Evolutionary conservation across 92 coral and sea anemone genomes (phyloP), one percentile per base, ranked within the genome.

Genomic region (Muricea muricata): DNA sequence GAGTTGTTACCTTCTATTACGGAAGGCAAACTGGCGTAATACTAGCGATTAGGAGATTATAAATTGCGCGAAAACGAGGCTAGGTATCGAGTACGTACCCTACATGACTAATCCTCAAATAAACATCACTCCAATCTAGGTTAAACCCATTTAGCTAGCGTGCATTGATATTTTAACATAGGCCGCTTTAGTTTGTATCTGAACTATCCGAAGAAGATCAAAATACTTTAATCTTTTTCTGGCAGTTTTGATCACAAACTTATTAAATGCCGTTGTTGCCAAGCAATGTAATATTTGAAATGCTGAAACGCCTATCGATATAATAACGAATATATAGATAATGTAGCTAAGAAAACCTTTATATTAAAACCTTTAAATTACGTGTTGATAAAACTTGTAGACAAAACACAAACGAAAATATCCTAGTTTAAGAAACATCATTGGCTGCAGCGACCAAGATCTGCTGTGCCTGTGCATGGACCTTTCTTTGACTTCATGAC

Each of bases 21-120:
- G 23, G 83, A 78, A 78, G 83, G 83, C 3, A 56, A 63, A 56
- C 83, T n/a, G 29, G 32, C 83, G 31, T 78, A 58, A 28, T 4
- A 18, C 60, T 52, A 37, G 42, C 60, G 20, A 52, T 17, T 13
- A 1, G 20, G 5, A 12, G 18, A 7, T 20, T 9, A 17, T 52
- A 3, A 52, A 52, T 52, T 25, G 20, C 60, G 1, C 20, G 23
- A 6, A 52, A 52, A 13, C 60, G 21, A 52, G 60, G 60, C 60
- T 52, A 52, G 60, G 50, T 23, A 9, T 52, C 60, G 18, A 25
- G 20, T 17, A n/a, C n/a, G n/a, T 20, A 20, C 2, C 60, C 60
- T n/a, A n/a, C 24, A 25, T 52, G 60, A 17, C 18, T 20, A 18
- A 20, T 52, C 60, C 18, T 52, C 18, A 52, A 52, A 17, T 52